Base-by-base conservation (phyloP, 2,797 vertebrate species). In the Acrossocheilus wenchowensis region DNA sequence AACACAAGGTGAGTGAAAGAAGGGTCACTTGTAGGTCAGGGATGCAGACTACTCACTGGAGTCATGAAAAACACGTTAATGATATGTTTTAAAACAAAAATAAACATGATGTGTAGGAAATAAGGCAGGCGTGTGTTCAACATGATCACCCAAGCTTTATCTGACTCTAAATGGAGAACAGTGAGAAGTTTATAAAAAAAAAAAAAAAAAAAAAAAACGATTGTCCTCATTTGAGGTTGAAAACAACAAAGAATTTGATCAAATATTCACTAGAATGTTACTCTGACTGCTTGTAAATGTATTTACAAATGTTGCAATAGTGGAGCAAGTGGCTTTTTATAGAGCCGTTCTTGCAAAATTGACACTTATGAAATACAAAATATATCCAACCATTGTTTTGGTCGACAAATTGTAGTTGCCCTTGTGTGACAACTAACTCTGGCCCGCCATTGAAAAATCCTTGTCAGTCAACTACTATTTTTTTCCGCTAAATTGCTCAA, bases 1-100 rank as follows among this genome's bases (percentile, higher is more conserved):
- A 64, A 82, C 81, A 80, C 82, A 87, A 87, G 81, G 66, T 87
- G 83, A 87, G 66, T 43, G 82, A 81, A 85, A 84, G 69, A 71
- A 41, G 62, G 62, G 71, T 74, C 86, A 1, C 23, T 64, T 41
- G 43, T 39, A 23, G 39, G 41, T 71, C 36, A 79, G 66, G 17
- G n/a, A 71, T 73, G 62, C 6, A 23, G 66, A 73, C 12, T 45
- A 21, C 15, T 30, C 12, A 62, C 19, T 19, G 30, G 66, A 54
- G 78, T 81, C 62, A 36, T 5, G 3, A 84, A 84, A 50, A 36
- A 26, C 77, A 45, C 0, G 0, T 62, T 85, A 71, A 57, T 72
- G 8, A 82, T 45, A 43, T 34, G 50, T 71, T 57, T 77, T 64
- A 77, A 66, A 77, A 19, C 75, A 71, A 77, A 90, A 86, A 72